Evolutionary conservation across 1,140 invertebrate genomes (phyloP), one percentile per base, ranked within the genome.

Genomic region (Theocolax elegans): DNA sequence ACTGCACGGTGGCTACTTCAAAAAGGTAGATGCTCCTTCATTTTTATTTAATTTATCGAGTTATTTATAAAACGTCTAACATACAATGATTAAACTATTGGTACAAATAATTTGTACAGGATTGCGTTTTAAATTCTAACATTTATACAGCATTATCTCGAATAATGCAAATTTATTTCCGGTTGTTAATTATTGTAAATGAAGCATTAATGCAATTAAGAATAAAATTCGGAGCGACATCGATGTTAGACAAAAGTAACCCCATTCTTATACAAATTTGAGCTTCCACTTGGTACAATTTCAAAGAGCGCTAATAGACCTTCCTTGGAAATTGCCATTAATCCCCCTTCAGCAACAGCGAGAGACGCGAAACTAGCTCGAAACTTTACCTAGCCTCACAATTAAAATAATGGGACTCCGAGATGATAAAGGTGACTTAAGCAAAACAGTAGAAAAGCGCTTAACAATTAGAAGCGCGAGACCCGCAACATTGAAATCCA

Each of bases 1-100:
- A 76, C 87, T 98, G 23, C 96, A 98, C 86, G 97, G 97, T 15
- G 96, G 96, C 62, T 98, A 97, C 84, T 95, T 97, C 80, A 97
- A 97, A 85, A 97, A 97, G 90, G 94, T 94, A 82, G 29, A n/a
- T n/a, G 29, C 60, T 35, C 31, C 10, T 35, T 35, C 10, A 35
- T 35, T 35, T 35, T 35, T 35, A n/a, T n/a, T n/a, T n/a, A n/a
- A n/a, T n/a, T n/a, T n/a, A n/a, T n/a, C n/a, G n/a, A n/a, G n/a
- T n/a, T n/a, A n/a, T n/a, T n/a, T n/a, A n/a, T n/a, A n/a, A n/a
- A n/a, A n/a, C n/a, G n/a, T n/a, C n/a, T n/a, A n/a, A n/a, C n/a
- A n/a, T n/a, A n/a, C n/a, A n/a, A n/a, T n/a, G n/a, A n/a, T n/a
- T n/a, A n/a, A n/a, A n/a, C n/a, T n/a, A n/a, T n/a, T n/a, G n/a